Base-by-base conservation (phyloP, 2,113 vertebrate species). In the Pandion haliaetus region DNA sequence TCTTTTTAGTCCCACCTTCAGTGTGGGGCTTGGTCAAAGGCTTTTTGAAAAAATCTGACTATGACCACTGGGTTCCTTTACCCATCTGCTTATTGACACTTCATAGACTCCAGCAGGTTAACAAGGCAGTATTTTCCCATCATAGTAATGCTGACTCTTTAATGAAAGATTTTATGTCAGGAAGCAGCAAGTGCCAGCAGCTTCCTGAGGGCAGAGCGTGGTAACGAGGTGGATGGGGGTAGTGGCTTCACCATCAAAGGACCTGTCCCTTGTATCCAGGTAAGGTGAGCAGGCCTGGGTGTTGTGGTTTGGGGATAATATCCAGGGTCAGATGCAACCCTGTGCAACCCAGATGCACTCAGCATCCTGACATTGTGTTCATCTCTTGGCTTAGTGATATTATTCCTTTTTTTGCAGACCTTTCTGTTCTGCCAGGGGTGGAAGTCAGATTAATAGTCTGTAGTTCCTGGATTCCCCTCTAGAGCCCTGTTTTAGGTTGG, bases 201-300 rank as follows among this genome's bases (percentile, higher is more conserved):
- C 47, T 82, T 76, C 42, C 67, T 88, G 55, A 78, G 80, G 42
- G 20, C 32, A 42, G 36, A 77, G 40, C 0, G 0, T 29, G 44
- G 47, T 83, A 29, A 47, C 0, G 0, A 59, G 57, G 10, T 50
- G 34, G 26, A 11, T 72, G 12, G 4, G 26, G 31, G 4, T 44
- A 21, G 67, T 44, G 54, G 34, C 58, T 86, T 91, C 18, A 10
- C 32, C 10, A 28, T 36, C 44, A 32, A 36, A 55, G 26, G 26
- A 25, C 12, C 7, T 47, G 11, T 65, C 36, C 28, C 54, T 77
- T 8, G 0, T 62, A 3, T 38, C 28, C 6, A 28, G 45, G 36
- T 36, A n/a, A 19, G 24, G 9, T 70, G 67, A 73, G 15, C n/a
- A 87, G 36, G 54, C 20, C 65, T 66, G 40, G 58, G 3, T 13